These are phyloP conservation scores for Salpingus planirostris DNA, from an alignment of 2,888 invertebrate genomes.

Conservation along the genomic window DNA sequence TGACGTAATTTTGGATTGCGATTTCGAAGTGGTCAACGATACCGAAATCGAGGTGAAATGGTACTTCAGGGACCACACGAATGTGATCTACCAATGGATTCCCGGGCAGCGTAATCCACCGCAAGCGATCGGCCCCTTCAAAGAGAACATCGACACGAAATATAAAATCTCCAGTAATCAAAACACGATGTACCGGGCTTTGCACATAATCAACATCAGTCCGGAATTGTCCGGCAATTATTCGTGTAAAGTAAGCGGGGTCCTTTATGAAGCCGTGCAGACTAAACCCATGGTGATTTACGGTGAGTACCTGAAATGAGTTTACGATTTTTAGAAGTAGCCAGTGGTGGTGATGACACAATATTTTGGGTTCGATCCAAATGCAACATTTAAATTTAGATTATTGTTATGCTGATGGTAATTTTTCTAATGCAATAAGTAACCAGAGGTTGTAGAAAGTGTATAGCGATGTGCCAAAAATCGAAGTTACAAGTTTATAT, in stretches of 20 bases:
- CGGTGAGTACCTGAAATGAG: too few species aligned
- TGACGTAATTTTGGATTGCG: constrained; percentile 44
- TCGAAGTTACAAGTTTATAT: too few species aligned
- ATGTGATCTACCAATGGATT: constrained; percentile 46
- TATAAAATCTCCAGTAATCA: constrained; percentile 40
- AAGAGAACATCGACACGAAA: constrained; percentile 38
- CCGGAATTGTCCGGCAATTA: constrained; percentile 48
- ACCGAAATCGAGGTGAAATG: constrained; percentile 44
- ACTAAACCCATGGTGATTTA: constrained; percentile 46
- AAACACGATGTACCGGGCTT: constrained; percentile 44
- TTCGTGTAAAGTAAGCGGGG: constrained; percentile 47
- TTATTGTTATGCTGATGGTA: background rate
- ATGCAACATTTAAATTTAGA: too few species aligned
- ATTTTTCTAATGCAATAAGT: too few species aligned
- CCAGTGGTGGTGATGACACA: too few species aligned
- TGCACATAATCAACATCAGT: constrained; percentile 44
- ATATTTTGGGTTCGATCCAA: too few species aligned
- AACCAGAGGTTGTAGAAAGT: too few species aligned
- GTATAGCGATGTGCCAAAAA: too few species aligned
- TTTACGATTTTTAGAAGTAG: too few species aligned
- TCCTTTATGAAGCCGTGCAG: constrained; percentile 37
- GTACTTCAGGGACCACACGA: constrained; percentile 41
- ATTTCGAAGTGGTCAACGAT: constrained; percentile 39
- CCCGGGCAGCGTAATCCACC: constrained; percentile 23
- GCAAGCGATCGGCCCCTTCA: constrained; percentile 33